Evolutionary conservation across 2,797 vertebrate genomes (phyloP).

Genomic region (Bovichtus diacanthus): DNA sequence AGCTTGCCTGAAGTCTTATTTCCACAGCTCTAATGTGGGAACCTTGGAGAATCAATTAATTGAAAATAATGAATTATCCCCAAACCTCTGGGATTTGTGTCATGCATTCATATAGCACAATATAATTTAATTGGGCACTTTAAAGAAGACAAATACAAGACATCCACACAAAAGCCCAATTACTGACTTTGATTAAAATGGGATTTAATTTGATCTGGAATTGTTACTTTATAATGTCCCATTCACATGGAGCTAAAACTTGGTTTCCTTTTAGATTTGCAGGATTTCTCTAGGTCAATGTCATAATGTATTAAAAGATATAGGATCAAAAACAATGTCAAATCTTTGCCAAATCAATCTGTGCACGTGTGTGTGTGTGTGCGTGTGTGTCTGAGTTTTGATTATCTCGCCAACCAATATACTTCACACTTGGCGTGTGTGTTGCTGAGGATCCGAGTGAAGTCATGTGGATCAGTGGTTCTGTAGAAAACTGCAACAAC

Average conservation of each 20-base stretch:
- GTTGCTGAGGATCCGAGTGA: too few species aligned
- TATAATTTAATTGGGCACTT: background rate
- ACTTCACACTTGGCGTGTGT: too few species aligned
- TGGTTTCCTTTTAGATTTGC: too few species aligned
- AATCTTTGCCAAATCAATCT: too few species aligned
- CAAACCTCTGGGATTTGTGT: background rate
- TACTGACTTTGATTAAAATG: constrained; percentile 5
- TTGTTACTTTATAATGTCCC: background rate
- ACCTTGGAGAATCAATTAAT: constrained; percentile 23
- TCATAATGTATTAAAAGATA: background rate
- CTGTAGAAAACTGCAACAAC: too few species aligned
- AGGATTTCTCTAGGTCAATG: background rate
- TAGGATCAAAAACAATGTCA: too few species aligned
- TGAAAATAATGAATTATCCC: constrained; percentile 14
- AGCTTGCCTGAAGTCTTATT: constrained; percentile 6
- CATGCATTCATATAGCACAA: background rate
- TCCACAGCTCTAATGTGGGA: constrained; percentile 13
- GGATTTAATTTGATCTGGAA: background rate
- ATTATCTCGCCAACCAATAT: too few species aligned
- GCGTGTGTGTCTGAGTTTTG: too few species aligned
- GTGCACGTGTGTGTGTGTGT: too few species aligned
- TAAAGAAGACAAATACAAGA: constrained; percentile 10
- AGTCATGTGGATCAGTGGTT: too few species aligned
- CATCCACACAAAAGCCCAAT: background rate
- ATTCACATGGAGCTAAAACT: background rate